These are phyloP conservation scores for Punctoribates punctum DNA, from an alignment of 2,888 invertebrate species.

Conservation along the genomic window DNA sequence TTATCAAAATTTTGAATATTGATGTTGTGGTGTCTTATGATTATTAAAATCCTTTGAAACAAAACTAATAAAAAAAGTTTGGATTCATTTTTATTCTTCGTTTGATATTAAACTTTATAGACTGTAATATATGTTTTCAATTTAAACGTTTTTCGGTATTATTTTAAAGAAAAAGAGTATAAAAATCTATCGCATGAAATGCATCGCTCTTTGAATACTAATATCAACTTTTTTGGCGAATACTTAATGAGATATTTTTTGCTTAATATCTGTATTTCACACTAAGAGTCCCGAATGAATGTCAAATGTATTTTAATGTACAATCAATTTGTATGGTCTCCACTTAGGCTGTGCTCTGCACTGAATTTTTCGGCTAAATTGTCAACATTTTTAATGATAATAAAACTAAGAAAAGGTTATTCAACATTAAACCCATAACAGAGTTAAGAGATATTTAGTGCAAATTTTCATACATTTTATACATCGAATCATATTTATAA, in stretches of 20 bases:
- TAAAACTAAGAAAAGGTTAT: too few species aligned
- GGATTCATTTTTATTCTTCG: background rate
- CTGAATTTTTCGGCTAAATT: background rate
- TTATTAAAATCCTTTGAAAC: background rate
- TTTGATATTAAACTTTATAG: slow-evolving; percentile 1
- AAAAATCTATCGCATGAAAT: slow-evolving; percentile 27
- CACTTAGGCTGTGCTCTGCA: background rate
- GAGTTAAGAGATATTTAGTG: slow-evolving; percentile 12
- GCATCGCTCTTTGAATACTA: slow-evolving; percentile 32
- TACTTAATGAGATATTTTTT: slow-evolving; percentile 33
- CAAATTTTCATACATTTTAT: slow-evolving; percentile 2
- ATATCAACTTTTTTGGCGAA: slow-evolving; percentile 24
- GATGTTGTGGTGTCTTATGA: slow-evolving; percentile 32
- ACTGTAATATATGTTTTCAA: slow-evolving; percentile 30
- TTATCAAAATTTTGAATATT: slow-evolving; percentile 36
- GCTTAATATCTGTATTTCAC: slow-evolving; percentile 26
- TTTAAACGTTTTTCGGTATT: slow-evolving; percentile 21
- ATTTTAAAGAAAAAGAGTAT: background rate
- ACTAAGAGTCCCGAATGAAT: slow-evolving; percentile 8
- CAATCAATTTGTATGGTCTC: slow-evolving; percentile 19
- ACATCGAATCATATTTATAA: background rate
- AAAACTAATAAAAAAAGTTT: slow-evolving; percentile 22
- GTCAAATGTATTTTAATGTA: slow-evolving; percentile 27
- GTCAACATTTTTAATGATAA: background rate
- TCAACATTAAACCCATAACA: too few species aligned